Evolutionary conservation across 2,113 vertebrate genomes (phyloP), one percentile per base, ranked within the genome.

Genomic region (Macheiramphus alcinus): DNA sequence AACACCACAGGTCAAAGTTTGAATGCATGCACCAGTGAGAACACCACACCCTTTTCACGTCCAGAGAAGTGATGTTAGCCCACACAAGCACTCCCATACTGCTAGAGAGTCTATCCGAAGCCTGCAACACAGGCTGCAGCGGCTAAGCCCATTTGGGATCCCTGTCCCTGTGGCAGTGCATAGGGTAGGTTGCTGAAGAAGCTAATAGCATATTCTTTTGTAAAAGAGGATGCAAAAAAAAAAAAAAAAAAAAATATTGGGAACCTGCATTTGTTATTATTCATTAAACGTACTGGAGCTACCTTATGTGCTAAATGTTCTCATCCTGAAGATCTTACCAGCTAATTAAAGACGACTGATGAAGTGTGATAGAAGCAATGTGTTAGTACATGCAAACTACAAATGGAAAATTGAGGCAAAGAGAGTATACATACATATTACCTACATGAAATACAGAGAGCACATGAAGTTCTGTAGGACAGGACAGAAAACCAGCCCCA

Each of bases 341-440:
- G 88, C 72, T 97, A 94, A 97, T 97, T 97, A 97, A 86, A 86
- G 74, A 56, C 5, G 42, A 42, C 43, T 88, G 96, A 95, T 92
- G 86, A 94, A 82, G 92, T 63, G 71, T 10, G 94, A 93, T 56
- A 94, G 38, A 85, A 52, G 85, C 62, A 88, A 73, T 1, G 71
- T 38, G 31, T 92, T 87, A 71, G 65, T 23, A 86, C 94, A 86
- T 67, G 72, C 73, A 68, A 88, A 52, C 14, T 7, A 22, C 71
- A 67, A 23, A 21, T 53, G 71, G 93, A 48, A 86, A 90, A 93
- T 9, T 18, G 68, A 62, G 32, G 88, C 72, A 95, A 73, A 86
- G 62, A 40, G 58, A 80, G 29, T n/a, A 66, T 13, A 52, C 2
- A 1, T 58, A 38, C 0, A 3, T 48, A 85, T 87, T 72, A 59